A percentile compares a stretch with the other conserved stretches of the same genome.
These are phyloP conservation scores for Pseudobourletiella spinata DNA, from an alignment of 1,140 invertebrate species.

Conservation along the genomic window DNA sequence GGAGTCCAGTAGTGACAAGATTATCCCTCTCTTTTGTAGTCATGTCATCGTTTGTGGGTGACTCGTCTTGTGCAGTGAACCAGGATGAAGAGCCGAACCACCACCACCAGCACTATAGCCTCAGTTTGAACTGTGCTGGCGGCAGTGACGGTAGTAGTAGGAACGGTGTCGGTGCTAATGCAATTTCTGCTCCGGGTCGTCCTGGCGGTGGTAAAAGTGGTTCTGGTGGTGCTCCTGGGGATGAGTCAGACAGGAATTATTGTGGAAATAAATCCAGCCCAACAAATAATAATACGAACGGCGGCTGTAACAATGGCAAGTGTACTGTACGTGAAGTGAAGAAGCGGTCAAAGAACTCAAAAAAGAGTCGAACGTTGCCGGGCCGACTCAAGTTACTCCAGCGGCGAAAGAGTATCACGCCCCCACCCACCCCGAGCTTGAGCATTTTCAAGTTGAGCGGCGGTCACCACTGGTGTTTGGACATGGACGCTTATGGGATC, in stretches of 20 bases:
- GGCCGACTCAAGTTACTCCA: conserved; percentile 26
- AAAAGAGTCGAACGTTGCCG: conserved; percentile 34
- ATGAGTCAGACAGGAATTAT: no score
- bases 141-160: neutral
- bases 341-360: conserved; percentile 27
- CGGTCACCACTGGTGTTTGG: conserved; percentile 30
- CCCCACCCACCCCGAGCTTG: conserved; percentile 16
- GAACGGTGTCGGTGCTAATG: no score
- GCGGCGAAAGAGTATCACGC: conserved; percentile 13
- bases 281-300: neutral
- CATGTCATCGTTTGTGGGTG: neutral
- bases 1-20: neutral
- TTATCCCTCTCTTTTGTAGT: neutral
- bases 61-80: neutral
- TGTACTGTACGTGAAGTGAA: conserved; percentile 34
- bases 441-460: conserved; percentile 25
- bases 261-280: no score
- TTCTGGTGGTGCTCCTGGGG: neutral
- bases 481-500: conserved; percentile 29
- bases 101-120: neutral
- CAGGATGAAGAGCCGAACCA: no score
- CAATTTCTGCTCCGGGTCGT: no score
- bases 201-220: neutral
- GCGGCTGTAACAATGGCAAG: conserved; percentile 11
- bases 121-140: neutral